phyloP scores from a whole-genome alignment of 2,888 invertebrate species.

The Cantharis nigra region DNA sequence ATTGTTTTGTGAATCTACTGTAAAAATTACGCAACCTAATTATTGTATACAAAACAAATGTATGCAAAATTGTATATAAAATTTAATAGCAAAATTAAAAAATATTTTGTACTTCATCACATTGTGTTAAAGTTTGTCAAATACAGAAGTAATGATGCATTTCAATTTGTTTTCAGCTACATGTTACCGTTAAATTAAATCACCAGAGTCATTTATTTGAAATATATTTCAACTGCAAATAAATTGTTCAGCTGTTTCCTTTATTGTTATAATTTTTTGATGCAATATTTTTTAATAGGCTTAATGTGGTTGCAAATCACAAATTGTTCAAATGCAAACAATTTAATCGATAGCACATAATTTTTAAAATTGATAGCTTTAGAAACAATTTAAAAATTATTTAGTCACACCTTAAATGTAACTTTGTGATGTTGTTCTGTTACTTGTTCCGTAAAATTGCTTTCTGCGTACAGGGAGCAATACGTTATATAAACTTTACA shows the following conservation, averaged over 20 bases:
- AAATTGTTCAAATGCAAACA: not conserved
- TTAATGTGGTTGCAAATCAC: not conserved
- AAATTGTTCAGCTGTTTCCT: not conserved
- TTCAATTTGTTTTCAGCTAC: slow-evolving; percentile 11
- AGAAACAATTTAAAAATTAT: not conserved
- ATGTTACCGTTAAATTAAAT: slow-evolving; percentile 17
- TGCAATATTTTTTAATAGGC: not conserved
- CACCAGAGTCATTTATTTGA: not conserved
- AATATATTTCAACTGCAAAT: not conserved
- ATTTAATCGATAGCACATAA: not conserved
- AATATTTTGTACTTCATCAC: not conserved
- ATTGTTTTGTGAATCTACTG: not conserved
- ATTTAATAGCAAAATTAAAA: not conserved
- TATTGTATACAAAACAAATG: not conserved
- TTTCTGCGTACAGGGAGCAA: slow-evolving; percentile 16
- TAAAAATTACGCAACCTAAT: not conserved
- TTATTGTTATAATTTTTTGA: not conserved
- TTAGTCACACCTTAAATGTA: not conserved
- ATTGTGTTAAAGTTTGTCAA: not conserved
- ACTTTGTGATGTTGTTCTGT: slow-evolving; percentile 2
- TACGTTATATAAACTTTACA: slow-evolving; percentile 14
- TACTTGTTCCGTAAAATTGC: slow-evolving; percentile 12
- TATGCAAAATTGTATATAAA: not conserved
- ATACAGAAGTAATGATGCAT: slow-evolving; percentile 16
- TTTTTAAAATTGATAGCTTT: not conserved